Evolutionary conservation across 1,140 invertebrate genomes (phyloP), one percentile per base, ranked within the genome.

Genomic region (Lepidurus apus): DNA sequence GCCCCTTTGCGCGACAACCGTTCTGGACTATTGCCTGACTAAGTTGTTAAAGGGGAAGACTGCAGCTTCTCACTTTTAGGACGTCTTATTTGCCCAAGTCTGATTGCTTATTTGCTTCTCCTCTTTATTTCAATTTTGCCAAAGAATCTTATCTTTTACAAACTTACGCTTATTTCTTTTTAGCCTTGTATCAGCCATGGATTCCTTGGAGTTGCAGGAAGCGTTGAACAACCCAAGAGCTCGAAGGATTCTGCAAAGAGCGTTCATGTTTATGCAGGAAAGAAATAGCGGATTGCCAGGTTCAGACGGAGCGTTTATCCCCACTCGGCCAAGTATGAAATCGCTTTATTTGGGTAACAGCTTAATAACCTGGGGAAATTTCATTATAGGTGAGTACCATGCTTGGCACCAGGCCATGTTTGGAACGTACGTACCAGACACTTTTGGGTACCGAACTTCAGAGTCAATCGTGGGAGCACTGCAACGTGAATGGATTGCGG

Each of bases 11-110:
- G 53, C 53, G 53, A 65, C 53, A 65, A n/a, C 53, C 53, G 53
- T 65, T 65, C 53, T 65, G 53, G 53, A 21, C 53, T 65, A 65
- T 65, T 65, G 53, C 53, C 53, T 65, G 21, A 65, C 53, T 65
- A 65, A 21, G 53, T 17, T 65, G 53, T 65, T 65, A n/a, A 65
- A 65, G 21, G 17, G 53, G 7, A 65, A 21, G 34, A 34, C 34
- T 34, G 34, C 34, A 34, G 21, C 53, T 65, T 65, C 53, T 65
- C 53, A 65, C 53, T 13, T 65, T 65, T 65, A 65, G 21, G 53
- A 21, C 53, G 21, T 65, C 53, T 65, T n/a, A 65, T 65, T 65
- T 65, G 53, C 53, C 21, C 53, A 65, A n/a, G 53, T 65, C 53
- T n/a, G 53, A 65, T 65, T 65, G 53, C 13, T n/a, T 21, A 65